Conservation (phyloP, 1,140 invertebrate species). For the Drosophila miranda region DNA sequence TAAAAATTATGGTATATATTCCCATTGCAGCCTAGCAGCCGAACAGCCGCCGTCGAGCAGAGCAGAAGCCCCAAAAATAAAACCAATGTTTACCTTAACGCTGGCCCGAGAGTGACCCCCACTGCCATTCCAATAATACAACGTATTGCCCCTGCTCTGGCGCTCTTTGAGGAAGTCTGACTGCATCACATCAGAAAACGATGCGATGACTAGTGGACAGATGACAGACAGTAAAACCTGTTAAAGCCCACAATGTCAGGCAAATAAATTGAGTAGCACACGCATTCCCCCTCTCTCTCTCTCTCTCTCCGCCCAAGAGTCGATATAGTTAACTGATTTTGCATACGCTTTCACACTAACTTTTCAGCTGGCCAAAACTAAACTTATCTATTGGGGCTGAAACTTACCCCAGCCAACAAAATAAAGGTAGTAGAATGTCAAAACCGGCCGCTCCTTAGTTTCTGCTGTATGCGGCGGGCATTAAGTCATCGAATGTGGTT, state of each 20-base stretch:
- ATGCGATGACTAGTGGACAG: background rate
- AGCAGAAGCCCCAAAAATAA: constrained; percentile 24
- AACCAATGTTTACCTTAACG: constrained; percentile 39
- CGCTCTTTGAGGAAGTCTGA: constrained; percentile 11
- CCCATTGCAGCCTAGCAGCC: constrained; percentile 39
- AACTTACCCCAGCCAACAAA: constrained; percentile 43
- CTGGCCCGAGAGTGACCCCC: constrained; percentile 39
- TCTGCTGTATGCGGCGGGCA: constrained; percentile 13
- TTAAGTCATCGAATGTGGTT: constrained; percentile 45
- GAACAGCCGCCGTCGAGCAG: constrained; percentile 26
- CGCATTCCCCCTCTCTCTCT: too few relatives aligned
- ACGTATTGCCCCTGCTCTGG: constrained; percentile 46
- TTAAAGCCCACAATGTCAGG: constrained; percentile 17
- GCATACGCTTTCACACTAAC: constrained; percentile 4
- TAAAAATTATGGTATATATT: constrained; percentile 38
- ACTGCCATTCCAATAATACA: constrained; percentile 25
- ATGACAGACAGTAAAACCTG: constrained; percentile 19
- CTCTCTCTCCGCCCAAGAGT: background rate
- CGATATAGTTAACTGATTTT: constrained; percentile 34
- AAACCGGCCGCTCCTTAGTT: constrained; percentile 44
- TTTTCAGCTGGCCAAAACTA: constrained; percentile 29
- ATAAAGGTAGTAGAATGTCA: constrained; percentile 44
- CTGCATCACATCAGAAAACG: constrained; percentile 5
- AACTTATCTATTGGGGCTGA: constrained; percentile 38
- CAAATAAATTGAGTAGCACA: constrained; percentile 5